Percentiles rank a stretch among this genome's conserved stretches.
Conservation (phyloP, 2,888 invertebrate genomes). For the Leucozona laternaria region DNA sequence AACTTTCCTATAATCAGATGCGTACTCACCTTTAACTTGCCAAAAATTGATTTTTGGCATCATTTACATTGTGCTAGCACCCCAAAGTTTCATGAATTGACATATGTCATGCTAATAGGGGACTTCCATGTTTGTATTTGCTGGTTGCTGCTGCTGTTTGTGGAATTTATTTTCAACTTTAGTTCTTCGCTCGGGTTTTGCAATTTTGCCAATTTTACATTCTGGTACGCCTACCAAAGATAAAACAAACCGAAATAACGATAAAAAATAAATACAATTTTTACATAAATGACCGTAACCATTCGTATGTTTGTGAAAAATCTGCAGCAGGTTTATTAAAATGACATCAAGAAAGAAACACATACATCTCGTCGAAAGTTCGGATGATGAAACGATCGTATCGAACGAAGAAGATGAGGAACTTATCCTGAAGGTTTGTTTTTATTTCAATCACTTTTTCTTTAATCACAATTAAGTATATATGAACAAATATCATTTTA, state of each 20-base stretch:
- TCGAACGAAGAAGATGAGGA: slow-evolving; percentile 1
- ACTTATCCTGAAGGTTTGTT: background rate
- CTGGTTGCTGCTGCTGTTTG: too few species aligned
- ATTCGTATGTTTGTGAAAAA: background rate
- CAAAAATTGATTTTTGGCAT: too few species aligned
- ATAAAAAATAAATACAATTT: background rate
- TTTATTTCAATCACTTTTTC: background rate
- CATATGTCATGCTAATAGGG: too few species aligned
- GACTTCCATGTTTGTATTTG: too few species aligned
- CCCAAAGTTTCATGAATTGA: too few species aligned
- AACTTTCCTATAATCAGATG: too few species aligned
- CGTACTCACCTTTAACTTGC: too few species aligned
- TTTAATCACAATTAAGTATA: background rate
- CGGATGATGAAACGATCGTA: background rate
- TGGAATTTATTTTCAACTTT: too few species aligned
- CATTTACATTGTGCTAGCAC: too few species aligned
- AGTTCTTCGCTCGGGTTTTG: too few species aligned
- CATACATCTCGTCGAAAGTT: background rate
- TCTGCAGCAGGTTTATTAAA: background rate
- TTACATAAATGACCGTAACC: background rate
- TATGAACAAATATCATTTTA: too few species aligned
- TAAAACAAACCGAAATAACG: background rate
- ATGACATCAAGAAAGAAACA: slow-evolving; percentile 16
- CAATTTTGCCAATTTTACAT: too few species aligned
- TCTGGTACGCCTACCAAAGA: background rate